Evolutionary conservation across 1,140 invertebrate genomes (phyloP).

Genomic region (Berghia stephanieae): DNA sequence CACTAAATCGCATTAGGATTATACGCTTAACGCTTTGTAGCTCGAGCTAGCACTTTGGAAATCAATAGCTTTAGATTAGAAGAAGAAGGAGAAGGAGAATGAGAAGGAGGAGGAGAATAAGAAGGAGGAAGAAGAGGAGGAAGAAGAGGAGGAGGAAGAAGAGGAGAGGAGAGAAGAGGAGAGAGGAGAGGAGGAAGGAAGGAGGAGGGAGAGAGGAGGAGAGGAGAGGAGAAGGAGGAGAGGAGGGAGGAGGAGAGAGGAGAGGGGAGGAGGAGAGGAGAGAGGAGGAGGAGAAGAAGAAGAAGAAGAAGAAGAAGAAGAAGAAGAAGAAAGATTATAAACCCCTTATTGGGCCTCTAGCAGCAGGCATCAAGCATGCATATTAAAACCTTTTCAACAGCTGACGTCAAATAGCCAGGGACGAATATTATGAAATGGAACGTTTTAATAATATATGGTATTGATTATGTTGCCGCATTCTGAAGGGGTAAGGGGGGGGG

Average conservation of each 20-base stretch:
- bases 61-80: not conserved
- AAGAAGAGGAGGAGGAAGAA: not conserved
- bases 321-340: constrained; percentile 1
- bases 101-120: too few species aligned
- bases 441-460: too few species aligned
- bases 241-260: not conserved
- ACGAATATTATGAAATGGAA: too few species aligned
- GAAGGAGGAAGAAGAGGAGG: too few species aligned
- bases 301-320: not conserved
- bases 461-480: too few species aligned
- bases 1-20: too few species aligned
- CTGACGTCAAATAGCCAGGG: too few species aligned
- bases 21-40: not conserved
- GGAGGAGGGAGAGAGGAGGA: not conserved
- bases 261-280: not conserved
- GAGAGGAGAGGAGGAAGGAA: not conserved
- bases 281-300: not conserved
- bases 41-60: not conserved
- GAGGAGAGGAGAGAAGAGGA: not conserved
- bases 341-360: not conserved
- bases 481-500: too few species aligned
- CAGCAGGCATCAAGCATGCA: not conserved
- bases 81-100: too few species aligned
- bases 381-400: too few species aligned
- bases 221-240: not conserved